Evolutionary conservation across 2,113 vertebrate genomes (phyloP).

Genomic region (Paramisgurnus dabryanus): DNA sequence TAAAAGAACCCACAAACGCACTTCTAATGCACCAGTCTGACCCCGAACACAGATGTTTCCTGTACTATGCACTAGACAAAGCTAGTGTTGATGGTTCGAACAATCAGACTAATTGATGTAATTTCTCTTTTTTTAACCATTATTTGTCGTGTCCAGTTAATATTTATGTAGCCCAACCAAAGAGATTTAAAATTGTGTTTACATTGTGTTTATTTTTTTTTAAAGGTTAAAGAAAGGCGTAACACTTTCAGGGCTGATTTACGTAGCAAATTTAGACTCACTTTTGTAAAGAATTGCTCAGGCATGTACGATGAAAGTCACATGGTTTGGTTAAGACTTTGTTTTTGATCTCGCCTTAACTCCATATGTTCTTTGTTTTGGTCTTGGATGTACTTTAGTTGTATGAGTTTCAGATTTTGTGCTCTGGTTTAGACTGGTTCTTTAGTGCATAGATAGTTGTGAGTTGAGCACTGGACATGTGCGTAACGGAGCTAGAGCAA

Average conservation of each 20-base stretch:
- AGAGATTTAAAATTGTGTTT: conserved; percentile 34
- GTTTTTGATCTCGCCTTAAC: conserved; percentile 21
- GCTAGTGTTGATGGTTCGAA: conserved; percentile 37
- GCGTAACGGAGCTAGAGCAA: conserved; percentile 54
- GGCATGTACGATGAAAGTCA: background rate
- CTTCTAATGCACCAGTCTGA: conserved; percentile 70
- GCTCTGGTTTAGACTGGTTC: conserved; percentile 73
- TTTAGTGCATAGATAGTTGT: conserved; percentile 22
- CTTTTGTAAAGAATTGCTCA: conserved; percentile 18
- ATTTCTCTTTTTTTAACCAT: background rate
- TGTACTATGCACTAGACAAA: conserved; percentile 59
- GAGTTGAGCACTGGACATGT: conserved; percentile 33
- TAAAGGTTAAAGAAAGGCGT: background rate
- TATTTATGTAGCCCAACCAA: conserved; percentile 46
- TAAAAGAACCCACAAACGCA: conserved; percentile 36
- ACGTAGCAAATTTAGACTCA: conserved; percentile 23
- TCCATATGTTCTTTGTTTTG: conserved; percentile 21
- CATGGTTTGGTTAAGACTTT: background rate
- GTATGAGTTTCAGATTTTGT: conserved; percentile 53
- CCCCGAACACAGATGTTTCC: conserved; percentile 70
- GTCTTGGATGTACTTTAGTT: conserved; percentile 15
- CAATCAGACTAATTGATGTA: background rate
- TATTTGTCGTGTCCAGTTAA: conserved; percentile 21
- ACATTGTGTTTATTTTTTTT: conserved; percentile 18
- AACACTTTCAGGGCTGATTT: background rate